These are phyloP conservation scores for Corella eumyota DNA, from an alignment of 23 tunicate genomes.

Conservation along the genomic window DNA sequence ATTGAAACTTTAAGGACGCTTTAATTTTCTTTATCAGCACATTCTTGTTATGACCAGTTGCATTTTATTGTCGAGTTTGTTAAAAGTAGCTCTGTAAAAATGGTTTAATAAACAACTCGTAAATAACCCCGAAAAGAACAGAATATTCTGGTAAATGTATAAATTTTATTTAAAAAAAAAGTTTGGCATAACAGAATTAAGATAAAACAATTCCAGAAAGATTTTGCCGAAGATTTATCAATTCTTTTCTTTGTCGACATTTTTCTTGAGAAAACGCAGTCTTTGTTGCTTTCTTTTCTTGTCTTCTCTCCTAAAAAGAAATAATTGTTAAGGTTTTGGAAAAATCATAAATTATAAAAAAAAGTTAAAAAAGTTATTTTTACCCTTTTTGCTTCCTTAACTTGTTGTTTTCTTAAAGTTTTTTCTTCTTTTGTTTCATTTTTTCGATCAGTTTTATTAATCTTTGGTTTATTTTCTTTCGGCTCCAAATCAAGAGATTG, in stretches of 20 bases:
- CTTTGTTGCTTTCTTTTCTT: slow-evolving; percentile 79
- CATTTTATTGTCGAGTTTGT: no score
- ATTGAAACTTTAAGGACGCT: no score
- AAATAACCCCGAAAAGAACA: no score
- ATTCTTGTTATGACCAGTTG: no score
- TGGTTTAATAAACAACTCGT: no score
- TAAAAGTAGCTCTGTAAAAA: no score
- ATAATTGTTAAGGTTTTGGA: not conserved
- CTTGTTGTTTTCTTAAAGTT: slow-evolving; percentile 29
- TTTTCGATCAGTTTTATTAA: slow-evolving; percentile 18
- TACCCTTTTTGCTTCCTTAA: slow-evolving; percentile 38
- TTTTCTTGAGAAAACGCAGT: slow-evolving; percentile 56
- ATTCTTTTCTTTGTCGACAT: slow-evolving; percentile 34
- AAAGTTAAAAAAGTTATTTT: slow-evolving; percentile 1
- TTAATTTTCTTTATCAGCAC: no score
- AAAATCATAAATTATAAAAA: not conserved
- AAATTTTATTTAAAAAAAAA: no score
- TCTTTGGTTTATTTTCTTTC: not conserved
- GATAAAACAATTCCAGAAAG: slow-evolving; percentile 45
- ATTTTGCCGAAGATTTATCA: slow-evolving; percentile 47
- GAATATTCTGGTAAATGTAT: no score
- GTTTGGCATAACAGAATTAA: no score
- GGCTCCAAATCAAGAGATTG: not conserved
- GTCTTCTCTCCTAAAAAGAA: slow-evolving; percentile 41
- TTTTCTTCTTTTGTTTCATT: slow-evolving; percentile 79